phyloP scores from a whole-genome alignment of 2,797 vertebrate species.

The Artibeus jamaicensis region DNA sequence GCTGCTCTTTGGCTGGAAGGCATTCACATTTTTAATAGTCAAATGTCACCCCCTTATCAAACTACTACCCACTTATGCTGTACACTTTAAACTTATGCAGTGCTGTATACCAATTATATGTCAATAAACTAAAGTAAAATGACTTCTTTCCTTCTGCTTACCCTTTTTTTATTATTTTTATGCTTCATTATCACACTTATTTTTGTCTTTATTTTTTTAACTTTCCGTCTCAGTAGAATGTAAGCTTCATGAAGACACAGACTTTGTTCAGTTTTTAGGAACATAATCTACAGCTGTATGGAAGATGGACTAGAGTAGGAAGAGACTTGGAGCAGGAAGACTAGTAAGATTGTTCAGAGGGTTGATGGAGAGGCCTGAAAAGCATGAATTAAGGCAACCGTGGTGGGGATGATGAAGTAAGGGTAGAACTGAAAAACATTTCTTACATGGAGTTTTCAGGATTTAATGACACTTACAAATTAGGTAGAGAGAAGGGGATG shows the following conservation, averaged over 20 bases:
- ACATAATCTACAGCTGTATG: neutral
- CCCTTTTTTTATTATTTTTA: neutral
- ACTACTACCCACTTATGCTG: neutral
- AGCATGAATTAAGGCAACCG: neutral
- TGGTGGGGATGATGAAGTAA: neutral
- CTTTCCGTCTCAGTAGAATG: neutral
- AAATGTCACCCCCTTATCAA: neutral
- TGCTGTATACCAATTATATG: neutral
- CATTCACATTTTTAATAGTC: neutral
- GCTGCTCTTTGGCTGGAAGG: neutral
- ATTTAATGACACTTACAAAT: neutral
- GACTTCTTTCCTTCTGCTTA: neutral
- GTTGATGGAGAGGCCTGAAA: neutral
- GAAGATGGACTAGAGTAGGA: neutral
- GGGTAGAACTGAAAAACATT: neutral
- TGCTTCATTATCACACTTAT: neutral
- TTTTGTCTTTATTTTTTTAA: neutral
- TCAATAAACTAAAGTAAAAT: neutral
- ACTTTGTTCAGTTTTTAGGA: conserved; percentile 4
- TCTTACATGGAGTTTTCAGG: neutral
- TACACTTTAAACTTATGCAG: neutral
- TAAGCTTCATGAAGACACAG: neutral
- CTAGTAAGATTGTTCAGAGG: neutral
- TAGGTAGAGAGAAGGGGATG: neutral
- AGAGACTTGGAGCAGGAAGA: neutral